Conservation (phyloP, 2,888 invertebrate species). For the Drosophila recens region DNA sequence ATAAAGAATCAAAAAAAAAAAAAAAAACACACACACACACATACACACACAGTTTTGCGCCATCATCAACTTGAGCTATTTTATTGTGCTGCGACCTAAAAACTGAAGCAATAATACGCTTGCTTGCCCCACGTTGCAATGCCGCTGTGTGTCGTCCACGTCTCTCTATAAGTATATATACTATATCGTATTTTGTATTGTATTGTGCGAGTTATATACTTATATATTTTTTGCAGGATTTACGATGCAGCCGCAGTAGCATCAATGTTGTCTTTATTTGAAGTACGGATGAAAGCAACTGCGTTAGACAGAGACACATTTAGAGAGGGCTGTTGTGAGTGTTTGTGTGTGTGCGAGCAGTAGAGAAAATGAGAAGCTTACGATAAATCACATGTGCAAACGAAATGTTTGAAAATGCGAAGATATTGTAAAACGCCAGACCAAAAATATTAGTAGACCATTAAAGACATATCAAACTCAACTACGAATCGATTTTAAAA, state of each 20-base stretch:
- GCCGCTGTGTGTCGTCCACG: constrained; percentile 33
- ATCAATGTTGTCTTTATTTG: constrained; percentile 68
- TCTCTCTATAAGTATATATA: constrained; percentile 27
- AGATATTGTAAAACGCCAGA: constrained; percentile 1
- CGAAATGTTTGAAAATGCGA: constrained; percentile 34
- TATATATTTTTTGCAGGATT: constrained; percentile 56
- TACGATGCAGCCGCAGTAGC: constrained; percentile 63
- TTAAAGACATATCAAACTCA: constrained; percentile 12
- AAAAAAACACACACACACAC: too few relatives aligned
- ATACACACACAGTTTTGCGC: constrained; percentile 31
- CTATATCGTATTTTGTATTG: constrained; percentile 39
- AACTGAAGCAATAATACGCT: constrained; percentile 77
- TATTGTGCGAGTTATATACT: constrained; percentile 45
- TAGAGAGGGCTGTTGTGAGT: not conserved
- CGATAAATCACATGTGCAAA: constrained; percentile 62
- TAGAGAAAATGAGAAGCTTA: constrained; percentile 27
- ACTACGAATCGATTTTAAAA: not conserved
- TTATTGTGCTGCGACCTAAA: constrained; percentile 67
- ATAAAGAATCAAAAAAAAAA: too few relatives aligned
- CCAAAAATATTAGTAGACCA: constrained; percentile 28
- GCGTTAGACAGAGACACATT: constrained; percentile 32
- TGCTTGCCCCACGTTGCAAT: constrained; percentile 59
- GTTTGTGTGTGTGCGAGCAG: constrained; percentile 6
- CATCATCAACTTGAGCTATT: constrained; percentile 73
- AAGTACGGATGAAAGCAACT: constrained; percentile 50